phyloP scores from a whole-genome alignment of 92 coral and sea anemone species.

The Parazoanthus darwini region DNA sequence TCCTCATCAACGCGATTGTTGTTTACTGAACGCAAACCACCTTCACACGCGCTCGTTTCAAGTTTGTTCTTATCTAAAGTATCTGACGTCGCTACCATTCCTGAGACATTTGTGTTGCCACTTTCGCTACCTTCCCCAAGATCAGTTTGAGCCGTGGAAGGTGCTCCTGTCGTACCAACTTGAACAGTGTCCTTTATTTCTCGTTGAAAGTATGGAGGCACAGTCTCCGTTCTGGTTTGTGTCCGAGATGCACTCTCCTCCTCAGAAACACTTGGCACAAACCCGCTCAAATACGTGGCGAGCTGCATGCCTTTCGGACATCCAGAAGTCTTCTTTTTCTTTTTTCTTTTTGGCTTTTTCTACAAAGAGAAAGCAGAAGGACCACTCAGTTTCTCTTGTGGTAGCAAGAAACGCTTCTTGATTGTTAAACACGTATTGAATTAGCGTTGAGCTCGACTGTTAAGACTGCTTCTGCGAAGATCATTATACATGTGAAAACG shows the following conservation, averaged over 20 bases:
- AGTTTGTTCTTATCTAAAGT: not conserved
- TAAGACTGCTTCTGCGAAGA: not conserved
- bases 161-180: not conserved
- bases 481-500: too few relatives aligned
- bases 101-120: not conserved
- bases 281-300: slow-evolving; percentile 37
- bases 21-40: not conserved
- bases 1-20: not conserved
- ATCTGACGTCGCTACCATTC: not conserved
- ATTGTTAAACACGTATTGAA: too few relatives aligned
- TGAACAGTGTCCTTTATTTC: not conserved
- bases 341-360: slow-evolving; percentile 37
- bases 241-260: not conserved
- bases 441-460: not conserved
- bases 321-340: slow-evolving; percentile 24
- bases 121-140: not conserved
- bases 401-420: too few relatives aligned
- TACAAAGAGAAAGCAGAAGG: not conserved
- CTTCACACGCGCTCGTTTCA: not conserved
- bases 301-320: slow-evolving; percentile 41
- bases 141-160: not conserved
- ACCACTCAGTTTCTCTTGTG: not conserved
- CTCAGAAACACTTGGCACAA: slow-evolving; percentile 23
- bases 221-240: not conserved
- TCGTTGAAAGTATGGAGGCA: not conserved